Evolutionary conservation across 2,113 vertebrate species (phyloP).

Genomic region (Ophthalmotilapia sp.): DNA sequence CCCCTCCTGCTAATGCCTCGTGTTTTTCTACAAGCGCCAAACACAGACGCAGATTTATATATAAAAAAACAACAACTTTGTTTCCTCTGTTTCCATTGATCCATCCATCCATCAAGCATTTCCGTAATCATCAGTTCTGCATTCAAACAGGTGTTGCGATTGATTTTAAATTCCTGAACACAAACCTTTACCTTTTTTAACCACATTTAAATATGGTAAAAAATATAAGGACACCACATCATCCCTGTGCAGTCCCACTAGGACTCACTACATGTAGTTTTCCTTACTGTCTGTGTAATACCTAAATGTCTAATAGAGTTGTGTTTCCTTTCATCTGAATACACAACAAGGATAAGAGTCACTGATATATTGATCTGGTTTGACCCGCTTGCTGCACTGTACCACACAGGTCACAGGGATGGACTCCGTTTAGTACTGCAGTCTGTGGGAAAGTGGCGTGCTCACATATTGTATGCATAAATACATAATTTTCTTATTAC

Average conservation of each 20-base stretch:
- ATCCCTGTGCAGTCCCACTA: background rate
- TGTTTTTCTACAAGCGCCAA: background rate
- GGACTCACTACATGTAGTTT: background rate
- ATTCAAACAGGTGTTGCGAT: background rate
- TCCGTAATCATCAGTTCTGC: background rate
- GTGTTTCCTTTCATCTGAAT: slow-evolving; percentile 2
- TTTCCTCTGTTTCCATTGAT: background rate
- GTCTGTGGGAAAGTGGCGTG: background rate
- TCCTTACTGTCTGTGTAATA: background rate
- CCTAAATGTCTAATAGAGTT: background rate
- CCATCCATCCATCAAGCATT: background rate
- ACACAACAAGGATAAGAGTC: background rate
- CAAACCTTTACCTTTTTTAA: background rate
- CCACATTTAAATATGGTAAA: background rate
- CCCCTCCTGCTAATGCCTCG: background rate
- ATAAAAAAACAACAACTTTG: background rate
- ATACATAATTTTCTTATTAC: background rate
- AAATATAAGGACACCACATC: background rate
- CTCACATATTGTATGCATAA: background rate
- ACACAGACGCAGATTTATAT: background rate
- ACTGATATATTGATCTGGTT: slow-evolving; percentile 20
- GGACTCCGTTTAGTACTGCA: background rate
- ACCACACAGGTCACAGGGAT: slow-evolving; percentile 47
- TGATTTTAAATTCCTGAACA: background rate
- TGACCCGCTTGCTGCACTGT: background rate